phyloP scores from a whole-genome alignment of 2,797 vertebrate genomes.

The Pteronotus mesoamericanus region DNA sequence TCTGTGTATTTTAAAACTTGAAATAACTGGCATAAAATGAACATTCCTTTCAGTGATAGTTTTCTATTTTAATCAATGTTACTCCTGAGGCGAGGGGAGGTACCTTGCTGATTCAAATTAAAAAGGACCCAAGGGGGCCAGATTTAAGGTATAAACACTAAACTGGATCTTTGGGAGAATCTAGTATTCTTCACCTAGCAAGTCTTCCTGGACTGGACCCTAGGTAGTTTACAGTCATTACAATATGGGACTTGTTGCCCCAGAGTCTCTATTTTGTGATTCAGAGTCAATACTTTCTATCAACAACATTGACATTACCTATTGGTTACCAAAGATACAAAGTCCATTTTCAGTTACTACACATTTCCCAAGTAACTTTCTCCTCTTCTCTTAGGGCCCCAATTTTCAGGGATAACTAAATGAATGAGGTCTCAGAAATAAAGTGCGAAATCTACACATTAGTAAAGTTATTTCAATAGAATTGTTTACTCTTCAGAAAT shows the following conservation, averaged over 20 bases:
- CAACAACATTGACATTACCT: constrained; percentile 34
- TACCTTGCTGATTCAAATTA: constrained; percentile 23
- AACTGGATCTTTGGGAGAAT: constrained; percentile 41
- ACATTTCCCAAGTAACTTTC: constrained; percentile 30
- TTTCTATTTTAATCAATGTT: constrained; percentile 55
- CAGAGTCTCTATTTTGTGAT: not conserved
- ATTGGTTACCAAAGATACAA: constrained; percentile 36
- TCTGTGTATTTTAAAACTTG: constrained; percentile 58
- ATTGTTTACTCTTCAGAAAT: constrained; percentile 43
- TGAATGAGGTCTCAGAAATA: constrained; percentile 54
- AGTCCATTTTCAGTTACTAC: constrained; percentile 38
- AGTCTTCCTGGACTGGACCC: not conserved
- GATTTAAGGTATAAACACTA: constrained; percentile 35
- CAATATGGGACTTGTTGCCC: not conserved
- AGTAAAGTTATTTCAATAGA: constrained; percentile 54
- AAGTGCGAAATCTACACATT: constrained; percentile 61
- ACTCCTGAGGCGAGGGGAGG: constrained; percentile 43
- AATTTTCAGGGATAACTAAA: constrained; percentile 36
- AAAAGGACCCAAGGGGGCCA: constrained; percentile 43
- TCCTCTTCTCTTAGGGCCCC: constrained; percentile 24
- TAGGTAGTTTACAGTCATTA: not conserved
- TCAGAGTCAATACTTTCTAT: constrained; percentile 9
- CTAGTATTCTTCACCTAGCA: not conserved
- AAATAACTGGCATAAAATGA: constrained; percentile 57
- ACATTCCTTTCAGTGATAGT: constrained; percentile 4